phyloP scores from a whole-genome alignment of 2,113 vertebrate species.

The Willisornis vidua region DNA sequence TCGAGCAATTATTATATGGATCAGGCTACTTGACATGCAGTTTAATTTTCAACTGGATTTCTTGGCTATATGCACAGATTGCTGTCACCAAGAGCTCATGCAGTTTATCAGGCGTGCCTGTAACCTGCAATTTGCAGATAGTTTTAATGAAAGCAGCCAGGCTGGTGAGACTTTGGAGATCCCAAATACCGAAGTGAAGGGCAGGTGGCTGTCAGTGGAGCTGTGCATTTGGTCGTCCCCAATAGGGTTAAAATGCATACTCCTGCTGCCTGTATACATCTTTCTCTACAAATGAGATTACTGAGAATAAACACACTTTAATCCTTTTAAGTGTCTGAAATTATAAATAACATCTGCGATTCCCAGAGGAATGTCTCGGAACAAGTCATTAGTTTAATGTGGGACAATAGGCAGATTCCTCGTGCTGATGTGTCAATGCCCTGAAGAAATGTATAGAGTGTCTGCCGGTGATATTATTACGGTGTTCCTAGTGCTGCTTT shows the following conservation, averaged over 20 bases:
- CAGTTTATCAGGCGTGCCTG: slow-evolving; percentile 2
- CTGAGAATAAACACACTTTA: slow-evolving; percentile 55
- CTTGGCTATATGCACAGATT: not conserved
- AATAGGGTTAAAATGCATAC: not conserved
- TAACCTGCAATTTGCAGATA: not conserved
- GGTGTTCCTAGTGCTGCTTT: slow-evolving; percentile 13
- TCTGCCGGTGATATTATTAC: not conserved
- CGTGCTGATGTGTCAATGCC: not conserved
- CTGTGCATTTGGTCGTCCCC: not conserved
- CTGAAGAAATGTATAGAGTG: not conserved
- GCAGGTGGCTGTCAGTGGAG: not conserved
- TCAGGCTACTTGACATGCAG: slow-evolving; percentile 38
- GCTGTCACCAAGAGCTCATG: not conserved
- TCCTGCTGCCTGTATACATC: not conserved
- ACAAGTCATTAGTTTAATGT: slow-evolving; percentile 52
- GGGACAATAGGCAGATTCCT: slow-evolving; percentile 17
- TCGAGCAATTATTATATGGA: slow-evolving; percentile 46
- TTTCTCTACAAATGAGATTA: slow-evolving; percentile 44
- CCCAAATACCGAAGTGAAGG: not conserved
- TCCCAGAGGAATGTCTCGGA: not conserved
- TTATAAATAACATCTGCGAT: slow-evolving; percentile 45
- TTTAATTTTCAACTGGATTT: slow-evolving; percentile 63
- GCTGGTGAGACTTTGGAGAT: not conserved
- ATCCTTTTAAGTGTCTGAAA: slow-evolving; percentile 46
- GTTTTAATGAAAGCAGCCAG: not conserved